Base-by-base conservation (phyloP, 2,888 invertebrate genomes). In the Apotomis capreana region DNA sequence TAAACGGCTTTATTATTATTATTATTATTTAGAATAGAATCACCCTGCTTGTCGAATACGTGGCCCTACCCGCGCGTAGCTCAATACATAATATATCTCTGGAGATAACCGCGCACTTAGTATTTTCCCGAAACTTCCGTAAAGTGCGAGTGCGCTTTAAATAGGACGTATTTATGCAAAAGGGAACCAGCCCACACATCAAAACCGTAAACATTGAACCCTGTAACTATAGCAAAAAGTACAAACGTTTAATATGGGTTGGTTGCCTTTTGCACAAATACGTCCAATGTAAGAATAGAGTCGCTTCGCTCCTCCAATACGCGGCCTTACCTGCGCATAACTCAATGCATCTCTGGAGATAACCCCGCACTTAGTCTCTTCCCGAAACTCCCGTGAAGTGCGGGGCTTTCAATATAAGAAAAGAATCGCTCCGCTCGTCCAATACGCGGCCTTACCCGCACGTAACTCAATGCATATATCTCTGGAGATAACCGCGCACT, bases 291-390 rank as follows among this genome's bases (percentile, higher is more conserved):
- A 37, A 36, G 8, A 6, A 52, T 0, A n/a, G 36, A 59, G 10
- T 2, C 26, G 26, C 26, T 26, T 2, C 26, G 2, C 26, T 26
- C 26, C 26, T 26, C 26, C 26, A 26, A 26, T 26, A 26, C 26
- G 26, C 26, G 26, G 26, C 26, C 26, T 68, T 68, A 70, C 64
- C 36, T 44, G 51, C 65, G 26, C 68, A 75, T 70, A 77, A 72
- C 74, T 77, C 78, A 74, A 75, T 78, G 80, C 80, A 80, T 83
- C 77, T 78, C 79, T 76, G 78, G 79, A 77, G 80, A 77, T 75
- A 81, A 83, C 84, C 83, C 78, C 84, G 84, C 83, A 86, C 84
- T 86, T 83, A 83, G 84, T 86, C 85, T 84, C 86, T 82, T 85
- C 83, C 78, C 79, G 83, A 80, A 83, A 81, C 83, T 83, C 82